A percentile compares a stretch with the other conserved stretches of the same genome.
Conservation (phyloP, 2,113 vertebrate genomes). For the Toxotes jaculatrix region DNA sequence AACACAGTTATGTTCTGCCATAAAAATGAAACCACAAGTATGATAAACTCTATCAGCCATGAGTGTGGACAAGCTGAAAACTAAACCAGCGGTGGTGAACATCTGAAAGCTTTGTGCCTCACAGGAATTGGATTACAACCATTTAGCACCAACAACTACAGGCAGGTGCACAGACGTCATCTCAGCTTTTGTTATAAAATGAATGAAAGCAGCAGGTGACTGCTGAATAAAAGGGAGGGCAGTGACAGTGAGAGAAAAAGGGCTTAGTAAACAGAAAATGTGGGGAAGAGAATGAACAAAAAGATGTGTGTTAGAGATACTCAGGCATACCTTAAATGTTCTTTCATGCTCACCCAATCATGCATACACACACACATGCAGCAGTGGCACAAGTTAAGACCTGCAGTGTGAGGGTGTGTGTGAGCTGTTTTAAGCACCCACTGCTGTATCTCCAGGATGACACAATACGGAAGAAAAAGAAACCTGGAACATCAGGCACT, state of each 20-base stretch:
- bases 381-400: slow-evolving; percentile 59
- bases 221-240: slow-evolving; percentile 31
- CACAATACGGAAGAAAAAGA: slow-evolving; percentile 38
- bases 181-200: slow-evolving; percentile 21
- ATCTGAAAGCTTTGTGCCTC: background rate
- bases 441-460: slow-evolving; percentile 41
- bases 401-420: slow-evolving; percentile 61
- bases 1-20: background rate
- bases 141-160: background rate
- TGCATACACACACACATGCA: slow-evolving; percentile 30
- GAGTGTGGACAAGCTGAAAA: background rate
- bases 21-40: slow-evolving; percentile 16
- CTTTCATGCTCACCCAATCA: slow-evolving; percentile 35
- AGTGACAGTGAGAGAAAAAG: background rate
- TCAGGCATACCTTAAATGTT: slow-evolving; percentile 22
- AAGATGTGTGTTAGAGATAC: slow-evolving; percentile 11
- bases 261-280: background rate
- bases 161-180: slow-evolving; percentile 33
- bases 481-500: slow-evolving; percentile 2
- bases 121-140: slow-evolving; percentile 35
- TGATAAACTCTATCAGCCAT: background rate
- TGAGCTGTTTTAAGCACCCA: slow-evolving; percentile 29
- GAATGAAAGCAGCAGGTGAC: slow-evolving; percentile 50
- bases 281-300: slow-evolving; percentile 16
- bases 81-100: background rate